Conservation (phyloP, 2,888 invertebrate genomes). For the Aquatica leii region DNA sequence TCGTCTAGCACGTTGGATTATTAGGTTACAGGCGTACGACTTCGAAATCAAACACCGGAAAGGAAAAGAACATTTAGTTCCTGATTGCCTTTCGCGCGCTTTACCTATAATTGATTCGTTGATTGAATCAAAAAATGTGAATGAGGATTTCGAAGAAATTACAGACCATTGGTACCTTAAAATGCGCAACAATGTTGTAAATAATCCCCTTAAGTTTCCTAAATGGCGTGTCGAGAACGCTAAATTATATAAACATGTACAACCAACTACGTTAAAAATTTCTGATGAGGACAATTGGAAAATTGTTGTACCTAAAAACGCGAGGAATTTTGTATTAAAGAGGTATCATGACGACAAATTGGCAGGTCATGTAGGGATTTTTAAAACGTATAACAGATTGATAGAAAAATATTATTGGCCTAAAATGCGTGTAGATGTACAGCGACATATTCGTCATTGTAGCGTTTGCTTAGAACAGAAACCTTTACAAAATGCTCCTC, state of each 20-base stretch:
- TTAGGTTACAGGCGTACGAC: slow-evolving; percentile 34
- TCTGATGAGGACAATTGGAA: no score
- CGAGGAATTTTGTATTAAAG: no score
- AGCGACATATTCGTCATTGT: background rate
- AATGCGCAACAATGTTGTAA: background rate
- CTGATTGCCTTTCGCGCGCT: background rate
- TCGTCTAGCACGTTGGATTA: slow-evolving; percentile 28
- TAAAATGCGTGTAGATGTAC: no score
- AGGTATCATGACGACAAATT: no score
- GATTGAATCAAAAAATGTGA: no score
- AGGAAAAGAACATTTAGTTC: background rate
- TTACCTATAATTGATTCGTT: no score
- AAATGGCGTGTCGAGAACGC: background rate
- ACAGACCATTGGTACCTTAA: background rate
- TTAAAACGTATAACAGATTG: no score
- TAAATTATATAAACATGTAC: background rate
- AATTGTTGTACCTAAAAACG: no score
- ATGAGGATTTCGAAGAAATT: no score
- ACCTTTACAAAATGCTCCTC: background rate
- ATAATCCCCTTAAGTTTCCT: background rate
- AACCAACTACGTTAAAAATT: no score
- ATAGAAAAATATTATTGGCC: no score
- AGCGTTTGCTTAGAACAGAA: background rate
- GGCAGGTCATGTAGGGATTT: no score
- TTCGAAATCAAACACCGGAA: slow-evolving; percentile 18